Evolutionary conservation across 2,113 vertebrate genomes (phyloP).

Genomic region (Oreochromis niloticus): DNA sequence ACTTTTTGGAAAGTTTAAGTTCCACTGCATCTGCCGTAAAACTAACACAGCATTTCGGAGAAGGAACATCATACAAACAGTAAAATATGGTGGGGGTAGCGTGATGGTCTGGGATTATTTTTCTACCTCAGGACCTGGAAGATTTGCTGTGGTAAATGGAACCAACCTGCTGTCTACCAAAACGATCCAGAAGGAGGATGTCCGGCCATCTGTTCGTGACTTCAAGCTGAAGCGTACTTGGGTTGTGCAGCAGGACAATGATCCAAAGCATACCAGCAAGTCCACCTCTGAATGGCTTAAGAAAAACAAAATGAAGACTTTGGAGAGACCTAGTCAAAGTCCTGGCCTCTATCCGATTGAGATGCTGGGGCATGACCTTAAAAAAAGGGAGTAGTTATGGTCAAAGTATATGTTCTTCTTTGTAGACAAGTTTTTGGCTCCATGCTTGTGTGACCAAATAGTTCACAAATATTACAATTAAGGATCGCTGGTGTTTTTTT

Average conservation of each 20-base stretch:
- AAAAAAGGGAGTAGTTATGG: background rate
- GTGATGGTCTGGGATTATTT: background rate
- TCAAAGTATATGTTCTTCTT: background rate
- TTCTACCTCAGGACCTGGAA: background rate
- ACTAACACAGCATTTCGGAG: background rate
- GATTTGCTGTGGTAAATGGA: background rate
- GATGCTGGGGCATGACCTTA: background rate
- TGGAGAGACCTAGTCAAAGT: background rate
- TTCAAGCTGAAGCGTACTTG: background rate
- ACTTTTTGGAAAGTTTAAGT: background rate
- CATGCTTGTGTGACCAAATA: background rate
- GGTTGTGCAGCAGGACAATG: background rate
- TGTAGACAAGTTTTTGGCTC: background rate
- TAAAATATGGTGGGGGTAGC: background rate
- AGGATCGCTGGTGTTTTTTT: background rate
- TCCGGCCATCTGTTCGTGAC: background rate
- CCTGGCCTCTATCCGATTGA: background rate
- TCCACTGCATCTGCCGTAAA: background rate
- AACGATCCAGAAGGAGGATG: background rate
- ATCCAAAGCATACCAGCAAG: background rate
- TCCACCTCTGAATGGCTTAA: background rate
- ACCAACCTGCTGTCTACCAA: background rate
- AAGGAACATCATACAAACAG: background rate
- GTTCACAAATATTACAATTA: background rate
- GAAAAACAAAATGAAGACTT: background rate